Evolutionary conservation across 2,113 vertebrate genomes (phyloP).

Genomic region (Danio rerio): DNA sequence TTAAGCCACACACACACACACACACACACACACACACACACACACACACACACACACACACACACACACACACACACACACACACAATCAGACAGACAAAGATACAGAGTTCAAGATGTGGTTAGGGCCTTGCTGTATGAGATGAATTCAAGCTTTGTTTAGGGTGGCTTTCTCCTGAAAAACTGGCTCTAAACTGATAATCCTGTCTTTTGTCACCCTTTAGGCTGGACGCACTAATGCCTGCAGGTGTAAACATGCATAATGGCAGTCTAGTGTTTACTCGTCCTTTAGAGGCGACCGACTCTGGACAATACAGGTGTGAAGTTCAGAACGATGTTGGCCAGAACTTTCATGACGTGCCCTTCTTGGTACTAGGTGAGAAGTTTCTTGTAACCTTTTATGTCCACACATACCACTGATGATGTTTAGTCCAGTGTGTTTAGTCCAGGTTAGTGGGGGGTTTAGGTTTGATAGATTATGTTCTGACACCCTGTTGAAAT

Average conservation of each 20-base stretch:
- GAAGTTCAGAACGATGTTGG: conserved; percentile 90
- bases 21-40: too few relatives aligned
- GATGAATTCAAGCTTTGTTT: background rate
- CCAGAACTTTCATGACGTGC: conserved; percentile 83
- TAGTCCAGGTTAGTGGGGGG: background rate
- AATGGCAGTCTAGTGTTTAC: conserved; percentile 89
- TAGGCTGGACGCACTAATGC: conserved; percentile 89
- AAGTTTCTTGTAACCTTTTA: background rate
- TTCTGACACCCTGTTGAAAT: conserved; percentile 1
- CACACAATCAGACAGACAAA: too few relatives aligned
- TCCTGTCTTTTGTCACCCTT: conserved; percentile 40
- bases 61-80: too few relatives aligned
- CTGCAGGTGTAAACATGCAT: conserved; percentile 82
- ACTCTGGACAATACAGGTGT: conserved; percentile 91
- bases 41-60: too few relatives aligned
- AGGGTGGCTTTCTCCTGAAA: background rate
- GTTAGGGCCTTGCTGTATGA: too few relatives aligned
- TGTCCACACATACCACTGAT: background rate
- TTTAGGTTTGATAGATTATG: conserved; percentile 11
- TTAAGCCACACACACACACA: too few relatives aligned
- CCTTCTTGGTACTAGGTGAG: conserved; percentile 90
- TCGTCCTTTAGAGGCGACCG: conserved; percentile 86
- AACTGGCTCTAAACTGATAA: conserved; percentile 4
- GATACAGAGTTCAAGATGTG: too few relatives aligned
- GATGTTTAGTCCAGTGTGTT: background rate